Base-by-base conservation (phyloP, 2,113 vertebrate genomes). In the Bubo scandiacus region DNA sequence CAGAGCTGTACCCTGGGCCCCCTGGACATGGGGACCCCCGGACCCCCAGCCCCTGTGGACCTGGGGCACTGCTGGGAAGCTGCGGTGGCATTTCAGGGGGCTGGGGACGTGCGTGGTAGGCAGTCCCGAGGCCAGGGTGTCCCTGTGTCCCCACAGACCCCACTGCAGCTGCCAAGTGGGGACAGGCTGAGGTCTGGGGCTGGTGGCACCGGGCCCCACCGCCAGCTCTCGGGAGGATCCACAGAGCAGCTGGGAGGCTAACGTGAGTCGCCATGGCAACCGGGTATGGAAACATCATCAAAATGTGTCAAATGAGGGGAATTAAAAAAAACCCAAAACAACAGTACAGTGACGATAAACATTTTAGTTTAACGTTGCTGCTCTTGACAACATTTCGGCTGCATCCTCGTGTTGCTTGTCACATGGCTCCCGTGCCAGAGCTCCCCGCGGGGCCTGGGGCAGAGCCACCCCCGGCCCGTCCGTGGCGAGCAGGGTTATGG, bases 271-370 rank as follows among this genome's bases (percentile, higher is more conserved):
- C 94, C 84, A 87, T 73, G 83, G 93, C 89, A 91, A 94, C 95
- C 0, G 21, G 40, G 75, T 6, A 86, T 8, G 70, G 87, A 40
- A 79, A 78, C 96, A 81, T 58, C 92, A 67, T 5, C 90, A 36
- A 49, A 81, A 81, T 23, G 65, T 93, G 95, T 91, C 94, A 93
- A 84, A 74, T 0, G 3, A 73, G 89, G 92, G 72, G 73, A 93
- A 59, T 29, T 32, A 42, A 59, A 91, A 54, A 81, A 81, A 52
- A 81, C 12, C 36, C 23, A 67, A 82, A 71, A 86, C 20, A 17
- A 11, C 58, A 18, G 58, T 2, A 6, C 15, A 54, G 32, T 81
- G 92, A 68, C 19, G 8, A 47, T 49, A 71, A 79, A 68, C 43
- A 34, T 1, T 27, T 34, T 23, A 20, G 72, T 49, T 63, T 10